Evolutionary conservation across 2,888 invertebrate genomes (phyloP).

Genomic region (Petrolisthes manimaculis): DNA sequence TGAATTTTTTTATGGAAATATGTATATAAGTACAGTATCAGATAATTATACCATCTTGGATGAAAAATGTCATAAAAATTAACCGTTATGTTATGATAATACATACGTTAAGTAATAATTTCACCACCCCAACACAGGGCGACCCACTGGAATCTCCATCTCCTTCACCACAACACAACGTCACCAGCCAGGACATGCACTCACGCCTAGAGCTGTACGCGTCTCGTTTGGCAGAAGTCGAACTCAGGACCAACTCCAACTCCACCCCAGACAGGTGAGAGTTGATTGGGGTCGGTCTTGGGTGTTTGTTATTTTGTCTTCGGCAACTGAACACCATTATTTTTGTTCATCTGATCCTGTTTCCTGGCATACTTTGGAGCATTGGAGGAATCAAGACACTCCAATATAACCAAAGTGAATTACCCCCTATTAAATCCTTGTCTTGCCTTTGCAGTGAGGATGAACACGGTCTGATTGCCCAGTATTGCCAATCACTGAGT

Average conservation of each 20-base stretch:
- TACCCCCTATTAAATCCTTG: too few species aligned
- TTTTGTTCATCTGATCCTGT: too few species aligned
- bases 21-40: too few species aligned
- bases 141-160: constrained; percentile 65
- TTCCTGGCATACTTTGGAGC: too few species aligned
- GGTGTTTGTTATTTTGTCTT: neutral
- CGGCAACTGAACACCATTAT: too few species aligned
- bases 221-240: constrained; percentile 91
- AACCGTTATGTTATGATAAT: too few species aligned
- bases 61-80: too few species aligned
- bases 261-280: constrained; percentile 79
- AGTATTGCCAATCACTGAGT: constrained; percentile 89
- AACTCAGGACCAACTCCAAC: constrained; percentile 79
- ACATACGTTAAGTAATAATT: too few species aligned
- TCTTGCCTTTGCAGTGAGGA: constrained; percentile 75
- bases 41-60: too few species aligned
- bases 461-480: constrained; percentile 94
- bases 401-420: too few species aligned
- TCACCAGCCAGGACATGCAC: constrained; percentile 80
- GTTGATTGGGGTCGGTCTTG: neutral
- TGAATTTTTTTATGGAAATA: too few species aligned
- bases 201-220: constrained; percentile 97
- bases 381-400: too few species aligned
- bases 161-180: constrained; percentile 71
- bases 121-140: constrained; percentile 39